These are phyloP conservation scores for Opisthograptis luteolata DNA, from an alignment of 2,888 invertebrate species.

Conservation along the genomic window DNA sequence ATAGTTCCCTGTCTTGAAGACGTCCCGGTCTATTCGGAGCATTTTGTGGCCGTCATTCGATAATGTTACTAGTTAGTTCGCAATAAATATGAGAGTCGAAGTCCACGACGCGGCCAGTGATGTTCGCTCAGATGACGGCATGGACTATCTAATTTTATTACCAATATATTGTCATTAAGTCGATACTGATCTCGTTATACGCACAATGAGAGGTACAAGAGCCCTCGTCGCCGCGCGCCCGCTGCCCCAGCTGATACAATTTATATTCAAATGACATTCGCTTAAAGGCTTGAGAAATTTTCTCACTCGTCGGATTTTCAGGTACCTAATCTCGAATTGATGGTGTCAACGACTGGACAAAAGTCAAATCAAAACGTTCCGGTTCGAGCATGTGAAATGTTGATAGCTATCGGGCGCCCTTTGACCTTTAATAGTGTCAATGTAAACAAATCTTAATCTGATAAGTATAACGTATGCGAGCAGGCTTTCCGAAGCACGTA, in stretches of 20 bases:
- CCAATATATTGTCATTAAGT: constrained; percentile 85
- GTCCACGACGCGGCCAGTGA: constrained; percentile 57
- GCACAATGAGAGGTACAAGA: constrained; percentile 78
- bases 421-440: constrained; percentile 44
- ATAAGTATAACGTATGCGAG: constrained; percentile 41
- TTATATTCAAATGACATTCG: constrained; percentile 83
- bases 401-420: constrained; percentile 43
- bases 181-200: constrained; percentile 84
- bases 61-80: constrained; percentile 81
- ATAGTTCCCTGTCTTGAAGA: constrained; percentile 50
- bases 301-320: constrained; percentile 81
- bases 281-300: constrained; percentile 74
- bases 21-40: constrained; percentile 64
- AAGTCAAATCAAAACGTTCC: constrained; percentile 54
- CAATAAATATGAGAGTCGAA: constrained; percentile 79
- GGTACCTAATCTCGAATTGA: constrained; percentile 78
- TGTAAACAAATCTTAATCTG: constrained; percentile 44
- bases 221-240: constrained; percentile 53
- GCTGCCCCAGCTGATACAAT: constrained; percentile 68
- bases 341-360: constrained; percentile 64
- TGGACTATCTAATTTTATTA: constrained; percentile 84
- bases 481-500: constrained; percentile 32
- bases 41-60: constrained; percentile 69
- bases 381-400: constrained; percentile 44
- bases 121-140: constrained; percentile 76